Evolutionary conservation across 1,140 invertebrate species (phyloP).

Genomic region (Drosophila bifasciata): DNA sequence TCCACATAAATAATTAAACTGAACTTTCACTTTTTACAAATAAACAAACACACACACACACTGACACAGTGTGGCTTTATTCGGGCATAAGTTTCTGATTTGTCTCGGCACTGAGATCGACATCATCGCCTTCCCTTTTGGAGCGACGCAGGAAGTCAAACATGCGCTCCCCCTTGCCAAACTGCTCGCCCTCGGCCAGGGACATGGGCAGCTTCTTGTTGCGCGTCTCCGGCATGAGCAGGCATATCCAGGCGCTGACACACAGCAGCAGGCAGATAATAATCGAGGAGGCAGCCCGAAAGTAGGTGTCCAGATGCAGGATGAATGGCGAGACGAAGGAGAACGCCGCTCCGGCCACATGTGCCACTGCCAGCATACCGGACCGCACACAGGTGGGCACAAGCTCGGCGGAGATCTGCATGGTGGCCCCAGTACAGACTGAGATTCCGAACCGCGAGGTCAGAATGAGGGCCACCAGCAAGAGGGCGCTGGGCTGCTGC

Average conservation of each 20-base stretch:
- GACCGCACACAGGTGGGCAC: conserved; percentile 87
- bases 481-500: conserved; percentile 26
- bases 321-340: conserved; percentile 77
- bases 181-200: conserved; percentile 86
- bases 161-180: conserved; percentile 85
- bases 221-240: conserved; percentile 87
- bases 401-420: conserved; percentile 87
- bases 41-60: background rate
- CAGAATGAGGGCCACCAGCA: conserved; percentile 69
- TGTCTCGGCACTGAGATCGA: conserved; percentile 28
- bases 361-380: conserved; percentile 85
- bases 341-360: conserved; percentile 85
- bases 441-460: conserved; percentile 87
- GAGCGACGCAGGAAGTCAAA: conserved; percentile 63
- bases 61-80: conserved; percentile 11
- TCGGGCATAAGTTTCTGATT: conserved; percentile 54
- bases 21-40: background rate
- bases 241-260: conserved; percentile 84
- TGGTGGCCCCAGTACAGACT: conserved; percentile 86
- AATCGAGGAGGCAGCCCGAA: conserved; percentile 84
- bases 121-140: background rate
- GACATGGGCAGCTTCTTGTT: conserved; percentile 85
- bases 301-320: conserved; percentile 79
- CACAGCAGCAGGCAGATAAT: conserved; percentile 86
- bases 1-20: no score